Evolutionary conservation across 2,113 vertebrate genomes (phyloP), one percentile per base, ranked within the genome.

Genomic region (Oxygymnocypris stewartii): DNA sequence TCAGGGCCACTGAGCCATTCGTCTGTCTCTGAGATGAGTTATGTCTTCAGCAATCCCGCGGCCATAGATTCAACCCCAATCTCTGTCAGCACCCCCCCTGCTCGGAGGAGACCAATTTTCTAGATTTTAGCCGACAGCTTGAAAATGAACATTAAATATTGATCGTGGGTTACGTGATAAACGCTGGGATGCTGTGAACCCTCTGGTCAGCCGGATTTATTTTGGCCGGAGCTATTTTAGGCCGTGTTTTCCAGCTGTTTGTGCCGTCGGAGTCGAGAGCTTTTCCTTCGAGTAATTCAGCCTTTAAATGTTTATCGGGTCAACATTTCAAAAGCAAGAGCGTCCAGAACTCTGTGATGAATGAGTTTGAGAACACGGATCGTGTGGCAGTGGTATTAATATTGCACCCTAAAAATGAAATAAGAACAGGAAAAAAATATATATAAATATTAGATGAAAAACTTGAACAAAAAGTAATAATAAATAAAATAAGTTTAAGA

Each of bases 131-230:
- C 87, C 91, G 90, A 92, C 91, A 84, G 89, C 87, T 86, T 87
- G 87, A 89, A 93, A 93, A 93, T 90, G 82, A 93, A 92, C 92
- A 93, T 94, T 92, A 92, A 92, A 90, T 91, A 94, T 94, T 92
- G 92, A 94, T 94, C 93, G 91, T 65, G 79, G 89, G 76, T 89
- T 85, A 87, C 87, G 87, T 90, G 84, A 79, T 75, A 78, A 63
- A 61, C 85, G 84, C 85, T 37, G 84, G 84, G 77, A 67, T 80
- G 85, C 84, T 71, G 88, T 87, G 87, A 84, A 87, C 78, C 87
- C 89, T 89, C 54, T 51, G 84, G 83, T 82, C 12, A 25, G 82
- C 44, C 31, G 3, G 51, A 86, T 79, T 82, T 86, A 88, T 86
- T 79, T 59, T 59, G 78, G 81, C 28, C 28, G 6, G 40, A 81